A percentile compares a stretch with the other conserved stretches of the same genome.
These are phyloP conservation scores for Mesorhabditis belari DNA, from an alignment of 2,888 invertebrate species.

Conservation along the genomic window DNA sequence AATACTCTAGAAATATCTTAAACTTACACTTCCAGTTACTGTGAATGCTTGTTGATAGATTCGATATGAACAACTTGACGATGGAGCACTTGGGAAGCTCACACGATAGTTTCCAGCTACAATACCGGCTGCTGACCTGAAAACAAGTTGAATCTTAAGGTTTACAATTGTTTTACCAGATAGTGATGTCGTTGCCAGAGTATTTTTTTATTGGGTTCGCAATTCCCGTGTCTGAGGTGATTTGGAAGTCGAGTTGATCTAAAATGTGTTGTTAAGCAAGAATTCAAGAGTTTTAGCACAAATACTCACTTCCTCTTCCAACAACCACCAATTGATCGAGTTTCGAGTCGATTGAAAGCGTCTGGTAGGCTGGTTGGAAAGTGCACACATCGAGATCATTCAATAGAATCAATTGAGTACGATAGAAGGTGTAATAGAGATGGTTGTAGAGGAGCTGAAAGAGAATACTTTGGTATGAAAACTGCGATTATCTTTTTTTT, in stretches of 20 bases:
- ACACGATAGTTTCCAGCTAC: conserved; percentile 28
- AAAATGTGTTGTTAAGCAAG: not conserved
- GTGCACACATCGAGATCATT: conserved; percentile 24
- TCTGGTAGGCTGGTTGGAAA: conserved; percentile 17
- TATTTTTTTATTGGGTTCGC: conserved; percentile 12
- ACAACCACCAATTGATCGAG: conserved; percentile 21
- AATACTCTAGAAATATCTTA: no score
- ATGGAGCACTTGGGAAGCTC: conserved; percentile 19
- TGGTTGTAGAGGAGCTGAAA: conserved; percentile 7
- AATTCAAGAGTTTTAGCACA: not conserved
- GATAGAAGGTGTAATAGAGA: conserved; percentile 25
- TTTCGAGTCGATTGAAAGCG: conserved; percentile 18
- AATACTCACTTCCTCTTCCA: conserved; percentile 17
- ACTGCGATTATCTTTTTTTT: not conserved
- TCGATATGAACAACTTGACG: conserved; percentile 23
- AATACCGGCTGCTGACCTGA: conserved; percentile 11
- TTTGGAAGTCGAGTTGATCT: not conserved
- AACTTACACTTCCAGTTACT: no score
- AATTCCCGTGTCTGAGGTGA: not conserved
- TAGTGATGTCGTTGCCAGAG: conserved; percentile 18
- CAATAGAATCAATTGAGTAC: conserved; percentile 28
- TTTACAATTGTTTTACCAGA: conserved; percentile 12
- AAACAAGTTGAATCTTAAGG: conserved; percentile 4
- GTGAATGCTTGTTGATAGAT: conserved; percentile 27
- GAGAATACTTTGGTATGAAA: not conserved